Evolutionary conservation across 1,140 invertebrate species (phyloP), one percentile per base, ranked within the genome.

Genomic region (Conopomorpha cramerella): DNA sequence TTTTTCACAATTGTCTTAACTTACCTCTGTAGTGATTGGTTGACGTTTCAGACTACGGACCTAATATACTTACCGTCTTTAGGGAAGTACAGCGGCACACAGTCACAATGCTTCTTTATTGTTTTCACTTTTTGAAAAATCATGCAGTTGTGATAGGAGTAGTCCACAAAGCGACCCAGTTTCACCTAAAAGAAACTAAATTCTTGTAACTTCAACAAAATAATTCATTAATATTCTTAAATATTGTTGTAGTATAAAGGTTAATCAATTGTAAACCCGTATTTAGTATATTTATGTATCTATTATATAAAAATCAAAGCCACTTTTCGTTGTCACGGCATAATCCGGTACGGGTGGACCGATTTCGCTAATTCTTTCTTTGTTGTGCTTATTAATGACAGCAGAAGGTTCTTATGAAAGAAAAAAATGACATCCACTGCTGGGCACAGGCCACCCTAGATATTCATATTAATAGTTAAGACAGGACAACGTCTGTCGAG

Each of bases 131-230:
- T 71, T 44, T 82, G 83, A 34, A 82, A 78, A 0, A 72, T 64
- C 63, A 86, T 67, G 47, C 86, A 88, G 46, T 88, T 88, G 34
- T 81, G 72, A 39, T 82, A 86, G 0, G 82, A 82, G 35, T 87
- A 87, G 1, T 64, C 61, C 1, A 49, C 46, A 8, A 82, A 73
- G 1, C 51, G 44, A 0, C 49, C 45, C 8, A 77, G 41, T 32
- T 49, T 41, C 0, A 43, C 25, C 68, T 73, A 52, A 17, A 66
- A 66, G 38, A 26, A 43, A 36, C 4, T 23, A 4, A 23, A 23
- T n/a, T n/a, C n/a, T n/a, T n/a, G n/a, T n/a, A n/a, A n/a, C n/a
- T n/a, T n/a, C n/a, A 10, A 23, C 10, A 23, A 23, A 10, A 23
- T 6, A 23, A 10, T 23, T 4, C 4, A 23, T 23, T 23, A 23